Conservation (phyloP, 2,888 invertebrate species). For the Rhogogaster chlorosoma region DNA sequence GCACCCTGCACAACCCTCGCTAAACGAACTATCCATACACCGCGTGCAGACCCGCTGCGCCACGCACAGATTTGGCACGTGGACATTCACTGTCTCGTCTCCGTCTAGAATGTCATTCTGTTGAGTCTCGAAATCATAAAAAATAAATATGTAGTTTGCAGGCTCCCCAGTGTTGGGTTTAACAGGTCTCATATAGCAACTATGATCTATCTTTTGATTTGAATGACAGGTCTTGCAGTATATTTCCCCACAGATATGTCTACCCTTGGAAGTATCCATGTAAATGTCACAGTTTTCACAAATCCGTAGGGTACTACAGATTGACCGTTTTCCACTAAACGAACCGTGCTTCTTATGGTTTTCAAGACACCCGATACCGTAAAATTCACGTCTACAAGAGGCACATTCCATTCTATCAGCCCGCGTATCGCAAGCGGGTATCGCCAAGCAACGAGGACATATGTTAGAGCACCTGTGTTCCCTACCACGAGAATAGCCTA, state of each 20-base stretch:
- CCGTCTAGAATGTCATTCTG: conserved; percentile 52
- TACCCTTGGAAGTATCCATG: background rate
- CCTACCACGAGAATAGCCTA: background rate
- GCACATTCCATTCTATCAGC: background rate
- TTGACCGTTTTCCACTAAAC: background rate
- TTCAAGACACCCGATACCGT: background rate
- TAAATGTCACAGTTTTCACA: background rate
- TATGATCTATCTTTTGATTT: conserved; percentile 43
- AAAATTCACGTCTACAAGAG: background rate
- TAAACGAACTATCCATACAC: background rate
- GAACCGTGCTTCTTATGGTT: background rate
- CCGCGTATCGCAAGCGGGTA: background rate
- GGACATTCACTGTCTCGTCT: background rate
- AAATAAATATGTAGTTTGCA: conserved; percentile 52
- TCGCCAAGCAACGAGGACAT: background rate
- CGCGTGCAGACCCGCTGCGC: background rate
- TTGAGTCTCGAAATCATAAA: too few relatives aligned
- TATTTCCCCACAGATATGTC: conserved; percentile 23
- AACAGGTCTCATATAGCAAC: conserved; percentile 54
- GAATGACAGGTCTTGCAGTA: conserved; percentile 54
- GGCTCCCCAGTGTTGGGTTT: background rate
- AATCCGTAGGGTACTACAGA: background rate
- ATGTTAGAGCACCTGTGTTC: background rate
- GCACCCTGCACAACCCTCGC: background rate
- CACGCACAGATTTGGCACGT: conserved; percentile 59